A percentile compares a stretch with the other conserved stretches of the same genome.
Evolutionary conservation across 2,797 vertebrate species (phyloP).

Genomic region (Sciaenops ocellatus): DNA sequence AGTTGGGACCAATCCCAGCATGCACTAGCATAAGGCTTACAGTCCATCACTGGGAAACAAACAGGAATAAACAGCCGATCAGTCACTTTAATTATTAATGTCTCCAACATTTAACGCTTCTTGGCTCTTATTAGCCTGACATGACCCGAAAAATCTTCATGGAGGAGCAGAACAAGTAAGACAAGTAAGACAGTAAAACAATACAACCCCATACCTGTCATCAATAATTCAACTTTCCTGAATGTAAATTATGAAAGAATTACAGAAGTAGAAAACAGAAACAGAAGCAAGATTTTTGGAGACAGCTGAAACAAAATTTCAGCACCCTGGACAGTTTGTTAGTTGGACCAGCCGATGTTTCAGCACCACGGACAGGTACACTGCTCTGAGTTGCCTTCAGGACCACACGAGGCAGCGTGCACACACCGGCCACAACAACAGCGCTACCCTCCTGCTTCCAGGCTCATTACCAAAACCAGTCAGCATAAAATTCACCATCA

Average conservation of each 20-base stretch:
- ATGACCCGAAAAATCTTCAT: conserved; percentile 12
- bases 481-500: conserved; percentile 34
- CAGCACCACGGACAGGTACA: conserved; percentile 58
- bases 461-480: conserved; percentile 40
- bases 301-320: background rate
- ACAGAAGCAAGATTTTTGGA: background rate
- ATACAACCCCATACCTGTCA: background rate
- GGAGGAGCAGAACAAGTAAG: conserved; percentile 1
- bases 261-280: background rate
- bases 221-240: background rate
- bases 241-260: conserved; percentile 18
- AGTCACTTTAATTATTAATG: conserved; percentile 25
- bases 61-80: conserved; percentile 42
- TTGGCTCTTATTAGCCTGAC: conserved; percentile 29
- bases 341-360: conserved; percentile 4
- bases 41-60: background rate
- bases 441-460: conserved; percentile 22
- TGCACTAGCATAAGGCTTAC: conserved; percentile 16
- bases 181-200: background rate
- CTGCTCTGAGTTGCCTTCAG: conserved; percentile 28
- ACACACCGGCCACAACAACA: conserved; percentile 7
- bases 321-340: conserved; percentile 53
- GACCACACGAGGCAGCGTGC: conserved; percentile 18
- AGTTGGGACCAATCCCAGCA: conserved; percentile 22
- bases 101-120: conserved; percentile 21